Evolutionary conservation across 2,888 invertebrate species (phyloP).

Genomic region (Bombylius discolor): DNA sequence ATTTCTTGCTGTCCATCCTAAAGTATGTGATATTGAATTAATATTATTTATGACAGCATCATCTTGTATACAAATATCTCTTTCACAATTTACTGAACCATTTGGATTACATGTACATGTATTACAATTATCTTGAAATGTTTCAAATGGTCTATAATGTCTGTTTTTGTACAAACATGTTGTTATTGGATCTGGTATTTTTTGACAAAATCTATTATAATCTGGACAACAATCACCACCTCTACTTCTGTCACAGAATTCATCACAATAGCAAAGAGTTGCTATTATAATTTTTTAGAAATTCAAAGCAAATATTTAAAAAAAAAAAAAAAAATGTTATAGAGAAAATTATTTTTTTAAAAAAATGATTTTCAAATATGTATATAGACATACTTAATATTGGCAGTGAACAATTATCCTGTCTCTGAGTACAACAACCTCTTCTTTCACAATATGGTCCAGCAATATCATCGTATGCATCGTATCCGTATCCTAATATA

Average conservation of each 20-base stretch:
- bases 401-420: conserved; percentile 68
- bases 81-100: conserved; percentile 45
- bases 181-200: conserved; percentile 24
- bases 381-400: conserved; percentile 47
- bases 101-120: conserved; percentile 46
- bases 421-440: conserved; percentile 58
- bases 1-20: conserved; percentile 69
- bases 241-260: conserved; percentile 67
- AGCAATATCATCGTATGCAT: conserved; percentile 24
- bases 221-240: conserved; percentile 89
- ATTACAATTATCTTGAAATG: conserved; percentile 54
- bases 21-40: conserved; percentile 39
- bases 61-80: conserved; percentile 63
- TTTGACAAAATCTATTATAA: conserved; percentile 60
- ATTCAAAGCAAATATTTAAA: too few relatives aligned
- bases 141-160: conserved; percentile 40
- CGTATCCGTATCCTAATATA: background rate
- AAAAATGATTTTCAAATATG: too few relatives aligned
- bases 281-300: conserved; percentile 36
- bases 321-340: too few relatives aligned
- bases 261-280: conserved; percentile 87
- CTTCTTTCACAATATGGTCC: conserved; percentile 32
- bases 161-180: conserved; percentile 32
- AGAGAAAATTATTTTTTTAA: too few relatives aligned
- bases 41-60: conserved; percentile 53